Evolutionary conservation across 2,113 vertebrate genomes (phyloP), one percentile per base, ranked within the genome.

Genomic region (Ammodytes dubius): DNA sequence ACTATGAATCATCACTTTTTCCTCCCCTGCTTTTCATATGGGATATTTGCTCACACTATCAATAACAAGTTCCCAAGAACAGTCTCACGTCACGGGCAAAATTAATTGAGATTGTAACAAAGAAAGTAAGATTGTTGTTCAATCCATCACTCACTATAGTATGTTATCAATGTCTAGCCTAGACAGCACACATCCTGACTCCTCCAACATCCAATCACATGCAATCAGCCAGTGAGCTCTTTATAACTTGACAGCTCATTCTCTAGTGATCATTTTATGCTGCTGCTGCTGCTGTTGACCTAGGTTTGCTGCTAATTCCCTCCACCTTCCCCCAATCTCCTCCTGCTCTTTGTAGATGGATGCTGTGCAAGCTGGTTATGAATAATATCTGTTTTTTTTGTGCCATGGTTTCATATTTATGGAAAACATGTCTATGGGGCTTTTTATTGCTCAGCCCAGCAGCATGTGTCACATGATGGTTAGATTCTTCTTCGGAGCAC

Each of bases 351-450:
- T 75, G 6, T 61, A 50, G 63, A 65, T 19, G 14, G 58, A 81
- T 87, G 83, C 61, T 76, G 72, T 4, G 39, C 61, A 84, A 78
- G 69, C 77, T 80, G 50, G 63, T 83, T 80, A 37, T 1, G 45
- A 75, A 79, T 77, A 75, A 65, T 84, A 69, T 50, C 70, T 76
- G 56, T 52, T 74, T 37, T 4, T 56, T 57, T 74, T 66, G 27
- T 78, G 68, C 81, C 40, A 50, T 47, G 71, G 65, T 66, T 81
- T 81, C 39, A 66, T 81, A 81, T 82, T 76, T 64, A 79, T 80
- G 72, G 53, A 76, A 82, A 79, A 61, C 40, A 49, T 70, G 53
- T 81, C 69, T 63, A 6, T 45, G 52, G 17, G 13, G 10, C 19
- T 49, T 64, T 80, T 73, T 68, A 74, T 65, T 74, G 52, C 73